These are phyloP conservation scores for Parasteatoda lunata DNA, from an alignment of 2,888 invertebrate species.

Conservation along the genomic window DNA sequence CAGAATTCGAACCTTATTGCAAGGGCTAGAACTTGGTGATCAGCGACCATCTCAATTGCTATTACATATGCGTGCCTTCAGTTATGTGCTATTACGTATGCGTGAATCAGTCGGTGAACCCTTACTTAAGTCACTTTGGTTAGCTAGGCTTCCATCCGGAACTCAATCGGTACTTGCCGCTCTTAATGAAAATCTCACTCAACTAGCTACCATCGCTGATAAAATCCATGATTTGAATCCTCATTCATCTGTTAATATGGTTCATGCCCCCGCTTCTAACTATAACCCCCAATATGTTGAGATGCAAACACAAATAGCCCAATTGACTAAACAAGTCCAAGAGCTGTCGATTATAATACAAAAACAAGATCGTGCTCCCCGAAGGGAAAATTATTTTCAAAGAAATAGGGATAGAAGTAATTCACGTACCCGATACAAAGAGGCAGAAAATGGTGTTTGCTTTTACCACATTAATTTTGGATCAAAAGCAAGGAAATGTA, in stretches of 20 bases:
- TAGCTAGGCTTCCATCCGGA: background rate
- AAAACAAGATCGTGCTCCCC: background rate
- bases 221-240: conserved; percentile 5
- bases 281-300: background rate
- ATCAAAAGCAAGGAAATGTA: background rate
- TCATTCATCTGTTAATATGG: background rate
- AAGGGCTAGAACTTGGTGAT: conserved; percentile 6
- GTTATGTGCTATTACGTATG: too few species aligned
- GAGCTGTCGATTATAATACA: background rate
- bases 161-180: too few species aligned
- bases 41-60: conserved; percentile 4
- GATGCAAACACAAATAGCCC: background rate
- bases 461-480: conserved; percentile 16
- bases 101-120: conserved; percentile 8
- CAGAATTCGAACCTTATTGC: background rate
- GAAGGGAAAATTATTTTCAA: background rate
- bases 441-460: background rate
- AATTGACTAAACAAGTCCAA: background rate
- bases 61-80: background rate
- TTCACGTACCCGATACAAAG: background rate
- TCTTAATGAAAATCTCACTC: background rate
- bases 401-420: background rate
- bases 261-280: too few species aligned
- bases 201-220: background rate
- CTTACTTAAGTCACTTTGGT: background rate